Evolutionary conservation across 2,797 vertebrate genomes (phyloP), one percentile per base, ranked within the genome.

Genomic region (Chaetodon trifasciatus): DNA sequence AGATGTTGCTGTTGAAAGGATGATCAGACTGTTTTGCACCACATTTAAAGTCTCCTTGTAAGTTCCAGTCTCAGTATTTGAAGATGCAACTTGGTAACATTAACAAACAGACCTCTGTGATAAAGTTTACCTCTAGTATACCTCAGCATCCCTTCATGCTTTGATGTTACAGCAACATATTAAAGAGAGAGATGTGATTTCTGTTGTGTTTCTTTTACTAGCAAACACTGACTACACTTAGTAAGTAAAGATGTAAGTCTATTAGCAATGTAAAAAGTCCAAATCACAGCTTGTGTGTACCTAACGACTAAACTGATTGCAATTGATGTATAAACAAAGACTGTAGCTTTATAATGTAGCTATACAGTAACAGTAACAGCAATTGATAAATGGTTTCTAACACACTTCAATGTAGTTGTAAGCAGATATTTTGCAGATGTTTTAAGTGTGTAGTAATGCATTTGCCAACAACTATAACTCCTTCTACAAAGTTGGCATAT

Each of bases 1-100:
- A 87, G 44, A 56, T 81, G 61, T 46, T 80, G 35, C 15, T 4
- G 53, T 21, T 85, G 71, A 88, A 73, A 76, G 70, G 75, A 73
- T 42, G 32, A 85, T 75, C 57, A 72, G 12, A 63, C 24, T 37
- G 63, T 61, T 66, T 66, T 74, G 52, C 77, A 79, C 17, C 19
- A 24, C 40, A 6, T 81, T 79, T 60, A 83, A 61, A 52, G 44
- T 42, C 40, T 70, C 47, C 17, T 52, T 15, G 47, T 70, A 55
- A 60, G 55, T 67, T 74, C 47, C 44, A 62, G 16, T 37, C 24
- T 49, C 23, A 37, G n/a, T 56, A 61, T 62, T 47, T 66, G 11
- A 60, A 71, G 49, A 72, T 24, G 57, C 3, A 37, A 44, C 67
- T 32, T 44, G 16, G 23, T 8, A 32, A 62, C 76, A 55, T n/a